Conservation (phyloP, 2,113 vertebrate species). For the Seriola quinqueradiata region DNA sequence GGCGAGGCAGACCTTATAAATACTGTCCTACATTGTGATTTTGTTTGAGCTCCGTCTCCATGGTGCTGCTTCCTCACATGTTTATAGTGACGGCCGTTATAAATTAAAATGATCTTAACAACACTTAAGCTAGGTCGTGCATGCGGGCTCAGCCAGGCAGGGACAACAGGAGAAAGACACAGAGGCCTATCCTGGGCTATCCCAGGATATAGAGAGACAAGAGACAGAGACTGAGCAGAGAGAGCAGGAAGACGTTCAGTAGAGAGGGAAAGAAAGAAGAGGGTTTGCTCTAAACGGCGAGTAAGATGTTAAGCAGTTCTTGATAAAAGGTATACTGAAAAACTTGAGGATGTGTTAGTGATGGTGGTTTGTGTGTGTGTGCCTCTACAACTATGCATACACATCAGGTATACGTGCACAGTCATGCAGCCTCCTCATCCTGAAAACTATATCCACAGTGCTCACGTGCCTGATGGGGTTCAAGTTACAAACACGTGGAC, state of each 20-base stretch:
- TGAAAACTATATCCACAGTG: conserved; percentile 17
- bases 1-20: conserved; percentile 84
- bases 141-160: conserved; percentile 67
- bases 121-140: conserved; percentile 80
- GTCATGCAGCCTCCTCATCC: conserved; percentile 42
- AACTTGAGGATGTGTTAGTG: conserved; percentile 2
- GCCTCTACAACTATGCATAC: neutral
- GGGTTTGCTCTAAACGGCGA: neutral
- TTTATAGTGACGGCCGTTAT: conserved; percentile 86
- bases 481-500: conserved; percentile 49
- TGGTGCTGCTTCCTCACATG: conserved; percentile 86
- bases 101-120: conserved; percentile 88
- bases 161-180: conserved; percentile 58
- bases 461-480: conserved; percentile 37
- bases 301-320: conserved; percentile 16
- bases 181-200: conserved; percentile 48
- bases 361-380: neutral
- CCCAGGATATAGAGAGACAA: conserved; percentile 51
- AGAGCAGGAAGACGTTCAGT: neutral
- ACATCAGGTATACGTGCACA: conserved; percentile 25
- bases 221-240: conserved; percentile 24
- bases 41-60: conserved; percentile 87
- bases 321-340: neutral
- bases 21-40: conserved; percentile 86
- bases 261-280: conserved; percentile 1